These are phyloP conservation scores for Halcyon badia DNA, from an alignment of 2,797 vertebrate genomes.

Conservation along the genomic window DNA sequence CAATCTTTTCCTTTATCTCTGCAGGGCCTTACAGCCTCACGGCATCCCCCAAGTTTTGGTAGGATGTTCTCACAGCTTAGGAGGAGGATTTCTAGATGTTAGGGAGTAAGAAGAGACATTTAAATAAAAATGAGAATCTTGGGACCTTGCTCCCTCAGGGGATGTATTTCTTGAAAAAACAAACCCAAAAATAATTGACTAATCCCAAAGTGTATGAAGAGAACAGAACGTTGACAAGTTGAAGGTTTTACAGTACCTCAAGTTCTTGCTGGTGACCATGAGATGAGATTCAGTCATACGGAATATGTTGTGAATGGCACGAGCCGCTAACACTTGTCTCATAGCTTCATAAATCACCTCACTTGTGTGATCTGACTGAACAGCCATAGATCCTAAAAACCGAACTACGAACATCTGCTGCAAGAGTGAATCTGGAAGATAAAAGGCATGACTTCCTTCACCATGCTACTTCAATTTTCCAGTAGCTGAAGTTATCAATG, in stretches of 20 bases:
- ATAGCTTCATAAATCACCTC: constrained; percentile 98
- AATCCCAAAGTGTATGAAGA: neutral
- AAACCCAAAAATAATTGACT: neutral
- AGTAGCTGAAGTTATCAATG: neutral
- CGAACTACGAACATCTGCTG: constrained; percentile 96
- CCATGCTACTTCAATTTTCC: neutral
- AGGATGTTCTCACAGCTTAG: neutral
- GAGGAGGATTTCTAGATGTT: neutral
- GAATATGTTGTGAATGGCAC: constrained; percentile 99
- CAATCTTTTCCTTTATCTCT: neutral
- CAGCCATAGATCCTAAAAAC: constrained; percentile 96
- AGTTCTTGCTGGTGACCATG: constrained; percentile 91
- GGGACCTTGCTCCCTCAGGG: neutral
- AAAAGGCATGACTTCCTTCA: neutral
- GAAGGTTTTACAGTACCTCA: constrained; percentile 83
- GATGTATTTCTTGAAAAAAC: neutral
- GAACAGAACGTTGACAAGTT: neutral
- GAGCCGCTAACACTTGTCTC: constrained; percentile 96
- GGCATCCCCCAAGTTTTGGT: neutral
- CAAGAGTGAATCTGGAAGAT: constrained; percentile 88
- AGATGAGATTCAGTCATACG: constrained; percentile 94
- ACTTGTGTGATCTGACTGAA: constrained; percentile 85
- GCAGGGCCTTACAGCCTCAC: neutral
- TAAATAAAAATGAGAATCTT: neutral
- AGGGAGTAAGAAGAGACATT: neutral